phyloP scores from a whole-genome alignment of 2,113 vertebrate genomes.

The Perccottus glenii region DNA sequence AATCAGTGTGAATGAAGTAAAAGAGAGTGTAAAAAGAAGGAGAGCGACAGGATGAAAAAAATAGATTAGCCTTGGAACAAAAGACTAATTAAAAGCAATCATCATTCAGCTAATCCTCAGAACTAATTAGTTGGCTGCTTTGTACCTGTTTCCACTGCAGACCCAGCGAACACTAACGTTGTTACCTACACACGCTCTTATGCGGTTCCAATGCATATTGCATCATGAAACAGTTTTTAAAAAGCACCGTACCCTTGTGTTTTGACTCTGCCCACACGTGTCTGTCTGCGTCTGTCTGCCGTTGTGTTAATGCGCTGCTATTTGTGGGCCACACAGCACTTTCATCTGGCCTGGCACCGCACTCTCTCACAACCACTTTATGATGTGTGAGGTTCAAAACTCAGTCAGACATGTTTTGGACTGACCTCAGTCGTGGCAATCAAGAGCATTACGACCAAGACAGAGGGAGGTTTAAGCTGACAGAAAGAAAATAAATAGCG shows the following conservation, averaged over 20 bases:
- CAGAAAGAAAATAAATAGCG: constrained; percentile 2
- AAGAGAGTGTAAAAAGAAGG: neutral
- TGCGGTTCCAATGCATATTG: neutral
- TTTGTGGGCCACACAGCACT: constrained; percentile 27
- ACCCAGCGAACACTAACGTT: neutral
- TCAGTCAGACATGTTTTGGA: constrained; percentile 51
- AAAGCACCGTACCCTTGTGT: neutral
- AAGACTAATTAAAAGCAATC: constrained; percentile 67
- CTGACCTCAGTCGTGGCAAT: constrained; percentile 40
- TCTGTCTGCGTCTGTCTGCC: constrained; percentile 21
- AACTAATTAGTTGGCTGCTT: constrained; percentile 62
- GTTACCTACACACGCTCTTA: neutral
- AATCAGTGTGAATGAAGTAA: too few relatives aligned
- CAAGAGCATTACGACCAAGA: constrained; percentile 8
- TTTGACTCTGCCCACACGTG: constrained; percentile 4
- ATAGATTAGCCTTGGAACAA: constrained; percentile 37
- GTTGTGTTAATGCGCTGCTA: constrained; percentile 37
- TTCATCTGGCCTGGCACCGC: constrained; percentile 54
- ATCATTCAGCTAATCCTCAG: constrained; percentile 60
- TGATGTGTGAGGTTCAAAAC: constrained; percentile 62
- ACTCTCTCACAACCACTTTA: constrained; percentile 42
- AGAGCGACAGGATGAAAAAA: neutral
- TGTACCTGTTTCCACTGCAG: constrained; percentile 38
- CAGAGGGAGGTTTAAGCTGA: constrained; percentile 12
- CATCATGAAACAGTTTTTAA: neutral